Base-by-base conservation (phyloP, 92 coral and sea anemone species). In the Pocillopora grandis region DNA sequence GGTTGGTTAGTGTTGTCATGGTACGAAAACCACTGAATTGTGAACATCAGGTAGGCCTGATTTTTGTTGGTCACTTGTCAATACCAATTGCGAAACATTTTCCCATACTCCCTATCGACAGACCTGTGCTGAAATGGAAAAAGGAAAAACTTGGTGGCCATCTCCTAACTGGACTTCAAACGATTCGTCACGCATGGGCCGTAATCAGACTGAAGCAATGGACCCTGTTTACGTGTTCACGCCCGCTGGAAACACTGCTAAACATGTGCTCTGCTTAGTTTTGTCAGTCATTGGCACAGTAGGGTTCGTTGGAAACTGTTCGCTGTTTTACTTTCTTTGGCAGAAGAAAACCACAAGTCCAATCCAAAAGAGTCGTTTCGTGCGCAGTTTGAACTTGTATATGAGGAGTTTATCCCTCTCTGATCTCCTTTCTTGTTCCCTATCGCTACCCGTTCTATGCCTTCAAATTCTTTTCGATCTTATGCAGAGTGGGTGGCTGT, bases 401-500 rank as follows among this genome's bases (percentile, higher is more conserved):
- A 56, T 48, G 16, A 72, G 58, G 56, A 76, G 80, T 60, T 61
- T 76, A 48, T 58, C 80, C 1, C 3, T 76, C 27, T 76, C 80
- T 5, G 80, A 76, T 21, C 20, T 76, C 17, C 80, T 76, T 20
- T 72, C 77, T 1, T 58, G 67, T 18, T 11, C 57, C 19, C 12
- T 76, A 1, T 76, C 80, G 23, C 11, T 76, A 9, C 80, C 80
- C 15, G 12, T 76, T 27, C 18, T 76, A 5, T 76, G 80, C 68
- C 23, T 60, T 36, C 80, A 76, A 36, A 61, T 76, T 11, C 15
- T 13, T 3, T 76, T 58, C 61, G 80, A 76, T 15, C 52, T 76
- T 2, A 58, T 76, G 27, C 80, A 76, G 20, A 58, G 80, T 8
- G 67, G 80, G 36, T 76, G 80, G 68, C n/a, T 20, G 67, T 76